Percentiles rank a stretch among this genome's conserved stretches.
Conservation (phyloP, 1,140 invertebrate species). For the Brachionus rubens region DNA sequence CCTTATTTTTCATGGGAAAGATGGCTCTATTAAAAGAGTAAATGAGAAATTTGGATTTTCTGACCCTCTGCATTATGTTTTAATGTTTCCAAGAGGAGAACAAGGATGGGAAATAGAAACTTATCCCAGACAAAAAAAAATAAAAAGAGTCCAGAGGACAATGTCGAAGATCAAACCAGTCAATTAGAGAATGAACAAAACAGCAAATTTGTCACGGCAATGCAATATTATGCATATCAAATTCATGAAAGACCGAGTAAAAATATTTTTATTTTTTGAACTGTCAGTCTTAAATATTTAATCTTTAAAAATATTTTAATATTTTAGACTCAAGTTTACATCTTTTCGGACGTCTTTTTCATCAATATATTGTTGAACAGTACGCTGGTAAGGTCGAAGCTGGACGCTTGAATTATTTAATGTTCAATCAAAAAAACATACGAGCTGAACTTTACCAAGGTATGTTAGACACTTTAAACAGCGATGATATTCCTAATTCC, state of each 20-base stretch:
- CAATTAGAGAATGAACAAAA: too few species aligned
- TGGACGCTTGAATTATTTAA: constrained; percentile 49
- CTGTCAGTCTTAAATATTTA: too few species aligned
- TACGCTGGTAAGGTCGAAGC: constrained; percentile 56
- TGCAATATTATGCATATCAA: too few species aligned
- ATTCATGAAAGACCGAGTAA: too few species aligned
- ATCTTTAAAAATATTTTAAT: too few species aligned
- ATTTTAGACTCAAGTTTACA: not conserved
- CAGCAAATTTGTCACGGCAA: too few species aligned
- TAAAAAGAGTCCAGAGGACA: not conserved
- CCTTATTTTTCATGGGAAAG: not conserved
- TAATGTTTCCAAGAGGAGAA: not conserved
- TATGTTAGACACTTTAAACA: not conserved
- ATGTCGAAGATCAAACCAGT: not conserved
- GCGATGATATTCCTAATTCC: not conserved
- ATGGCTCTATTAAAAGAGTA: not conserved
- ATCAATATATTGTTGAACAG: constrained; percentile 1
- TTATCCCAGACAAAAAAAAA: not conserved
- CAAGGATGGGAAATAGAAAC: not conserved
- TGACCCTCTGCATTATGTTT: not conserved
- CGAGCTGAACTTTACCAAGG: not conserved
- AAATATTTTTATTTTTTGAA: too few species aligned
- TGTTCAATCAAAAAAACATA: not conserved
- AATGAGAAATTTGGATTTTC: not conserved
- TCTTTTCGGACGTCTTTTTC: not conserved